phyloP scores from a whole-genome alignment of 2,113 vertebrate species.

The Plecturocebus donacophilus region DNA sequence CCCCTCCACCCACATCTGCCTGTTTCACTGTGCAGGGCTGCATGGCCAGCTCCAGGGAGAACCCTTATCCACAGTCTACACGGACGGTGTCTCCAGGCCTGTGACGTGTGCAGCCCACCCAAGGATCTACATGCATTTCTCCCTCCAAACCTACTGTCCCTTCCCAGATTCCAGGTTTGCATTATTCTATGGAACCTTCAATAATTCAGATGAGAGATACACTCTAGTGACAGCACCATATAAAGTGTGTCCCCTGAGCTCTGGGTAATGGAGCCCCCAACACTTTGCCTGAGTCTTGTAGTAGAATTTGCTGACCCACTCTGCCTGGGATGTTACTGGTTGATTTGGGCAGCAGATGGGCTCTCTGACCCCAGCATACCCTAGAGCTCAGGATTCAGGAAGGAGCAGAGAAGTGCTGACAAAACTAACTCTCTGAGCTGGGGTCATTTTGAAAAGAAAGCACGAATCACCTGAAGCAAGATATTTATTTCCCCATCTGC shows the following conservation, averaged over 20 bases:
- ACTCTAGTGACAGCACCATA: constrained; percentile 78
- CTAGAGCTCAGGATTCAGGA: not conserved
- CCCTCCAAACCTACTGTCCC: accelerated
- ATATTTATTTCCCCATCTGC: not conserved
- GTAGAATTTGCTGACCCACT: not conserved
- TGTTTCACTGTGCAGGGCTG: constrained; percentile 50
- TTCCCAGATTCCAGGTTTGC: too few relatives aligned
- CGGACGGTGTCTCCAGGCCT: accelerated
- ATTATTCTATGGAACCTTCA: constrained; percentile 27
- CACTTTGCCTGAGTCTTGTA: constrained; percentile 61
- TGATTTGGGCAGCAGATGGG: not conserved
- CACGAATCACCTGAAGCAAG: too few relatives aligned
- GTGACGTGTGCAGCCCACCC: not conserved
- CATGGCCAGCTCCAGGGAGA: not conserved
- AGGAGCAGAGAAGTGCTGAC: not conserved
- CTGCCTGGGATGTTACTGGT: constrained; percentile 44
- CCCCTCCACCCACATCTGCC: constrained; percentile 30
- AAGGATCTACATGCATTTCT: not conserved
- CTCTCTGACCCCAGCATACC: constrained; percentile 40
- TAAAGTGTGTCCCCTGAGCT: constrained; percentile 80
- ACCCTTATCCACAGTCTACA: not conserved
- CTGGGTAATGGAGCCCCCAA: constrained; percentile 73
- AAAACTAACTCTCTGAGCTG: not conserved
- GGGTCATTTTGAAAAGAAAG: not conserved
- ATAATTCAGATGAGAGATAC: constrained; percentile 76